Evolutionary conservation across 1,140 invertebrate species (phyloP).

Genomic region (Dreissena polymorpha): DNA sequence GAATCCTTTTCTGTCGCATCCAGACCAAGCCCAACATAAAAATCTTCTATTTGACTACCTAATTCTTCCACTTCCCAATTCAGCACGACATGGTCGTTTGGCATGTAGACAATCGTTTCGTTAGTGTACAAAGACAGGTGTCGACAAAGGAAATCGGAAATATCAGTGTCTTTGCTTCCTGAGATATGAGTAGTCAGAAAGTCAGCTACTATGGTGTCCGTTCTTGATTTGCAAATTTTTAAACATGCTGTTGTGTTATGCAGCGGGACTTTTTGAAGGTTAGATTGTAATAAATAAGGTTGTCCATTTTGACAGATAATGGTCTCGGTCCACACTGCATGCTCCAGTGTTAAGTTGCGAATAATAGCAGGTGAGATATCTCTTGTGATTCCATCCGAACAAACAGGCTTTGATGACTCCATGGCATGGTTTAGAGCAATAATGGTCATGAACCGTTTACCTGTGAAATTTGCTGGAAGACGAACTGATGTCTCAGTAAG

Average conservation of each 20-base stretch:
- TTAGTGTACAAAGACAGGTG: not conserved
- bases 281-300: conserved; percentile 52
- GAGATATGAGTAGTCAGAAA: conserved; percentile 6
- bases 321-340: conserved; percentile 21
- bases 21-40: conserved; percentile 50
- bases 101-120: conserved; percentile 40
- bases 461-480: conserved; percentile 43
- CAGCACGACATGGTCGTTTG: conserved; percentile 47
- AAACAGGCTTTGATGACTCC: conserved; percentile 54
- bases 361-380: conserved; percentile 45
- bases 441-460: conserved; percentile 39
- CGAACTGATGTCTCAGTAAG: not conserved
- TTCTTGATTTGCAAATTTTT: not conserved
- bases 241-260: not conserved
- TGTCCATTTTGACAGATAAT: conserved; percentile 50
- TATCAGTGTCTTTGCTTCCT: not conserved
- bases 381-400: conserved; percentile 58
- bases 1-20: conserved; percentile 19
- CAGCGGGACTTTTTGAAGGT: conserved; percentile 37
- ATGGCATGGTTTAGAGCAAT: conserved; percentile 62
- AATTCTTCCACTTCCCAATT: conserved; percentile 43
- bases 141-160: conserved; percentile 32
- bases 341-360: conserved; percentile 44
- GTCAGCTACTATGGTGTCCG: not conserved
- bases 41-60: conserved; percentile 58